Evolutionary conservation across 2,113 vertebrate species (phyloP).

Genomic region (Cololabis saira): DNA sequence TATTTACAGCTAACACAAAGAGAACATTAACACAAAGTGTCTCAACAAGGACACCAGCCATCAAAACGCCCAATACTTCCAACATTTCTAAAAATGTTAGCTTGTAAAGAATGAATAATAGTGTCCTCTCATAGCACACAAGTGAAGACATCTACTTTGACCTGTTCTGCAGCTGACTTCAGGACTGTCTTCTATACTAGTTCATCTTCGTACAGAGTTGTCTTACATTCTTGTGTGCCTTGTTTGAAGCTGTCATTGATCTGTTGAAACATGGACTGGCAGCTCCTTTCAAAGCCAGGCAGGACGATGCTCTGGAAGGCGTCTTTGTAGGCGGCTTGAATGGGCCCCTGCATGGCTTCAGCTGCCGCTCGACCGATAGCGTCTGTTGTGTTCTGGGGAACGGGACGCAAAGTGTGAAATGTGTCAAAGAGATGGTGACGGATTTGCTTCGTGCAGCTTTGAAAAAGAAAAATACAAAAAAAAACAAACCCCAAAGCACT

Average conservation of each 20-base stretch:
- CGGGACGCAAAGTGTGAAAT: background rate
- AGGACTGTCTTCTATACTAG: background rate
- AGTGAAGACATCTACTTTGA: no score
- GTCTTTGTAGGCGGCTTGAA: conserved; percentile 93
- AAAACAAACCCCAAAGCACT: background rate
- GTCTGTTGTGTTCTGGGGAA: conserved; percentile 88
- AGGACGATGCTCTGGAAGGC: conserved; percentile 92
- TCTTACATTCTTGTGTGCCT: conserved; percentile 95
- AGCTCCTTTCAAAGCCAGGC: conserved; percentile 95
- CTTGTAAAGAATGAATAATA: no score
- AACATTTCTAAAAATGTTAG: no score
- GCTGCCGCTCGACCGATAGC: conserved; percentile 90
- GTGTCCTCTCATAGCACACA: no score
- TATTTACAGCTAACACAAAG: background rate
- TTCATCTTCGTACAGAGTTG: background rate
- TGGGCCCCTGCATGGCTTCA: conserved; percentile 92
- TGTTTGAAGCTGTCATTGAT: conserved; percentile 98
- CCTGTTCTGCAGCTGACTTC: no score
- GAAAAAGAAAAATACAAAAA: background rate
- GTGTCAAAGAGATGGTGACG: background rate
- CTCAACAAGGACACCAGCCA: no score
- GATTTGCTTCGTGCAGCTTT: no score
- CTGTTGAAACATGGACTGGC: conserved; percentile 99
- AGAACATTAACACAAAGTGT: background rate
- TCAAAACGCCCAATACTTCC: no score